Evolutionary conservation across 30 jellyfish, hydroid and myxozoan genomes (phyloP), one percentile per base, ranked within the genome.

Genomic region (Morbakka virulenta): DNA sequence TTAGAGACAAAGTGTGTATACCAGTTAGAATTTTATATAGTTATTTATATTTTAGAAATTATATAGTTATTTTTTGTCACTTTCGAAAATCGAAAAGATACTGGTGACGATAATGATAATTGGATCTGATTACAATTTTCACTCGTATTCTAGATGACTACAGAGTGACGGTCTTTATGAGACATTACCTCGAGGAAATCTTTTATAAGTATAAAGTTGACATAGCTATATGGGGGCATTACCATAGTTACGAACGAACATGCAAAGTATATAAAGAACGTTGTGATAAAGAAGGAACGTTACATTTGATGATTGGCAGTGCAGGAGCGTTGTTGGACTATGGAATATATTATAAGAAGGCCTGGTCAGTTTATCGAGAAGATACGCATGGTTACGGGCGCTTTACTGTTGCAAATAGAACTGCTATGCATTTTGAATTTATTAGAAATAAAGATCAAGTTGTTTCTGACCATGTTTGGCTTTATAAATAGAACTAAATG

Each of bases 181-280:
- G 70, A 50, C 82, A 51, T 3, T 73, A 70, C 4, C 79, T 92
- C 32, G 98, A 92, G 79, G 94, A 80, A 21, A 69, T 92, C 6
- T 77, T 92, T 12, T 67, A 71, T 76, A 81, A 85, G 69, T 86
- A 92, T 80, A 87, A 76, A 35, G 98, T 92, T 14, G 95, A 92
- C 67, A 22, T 92, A 67, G 98, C 95, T 12, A 70, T 92, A 64
- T 92, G 97, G 97, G 89, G 95, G 1, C 98, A 92, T 61, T 92
- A 92, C 83, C 98, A 92, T 49, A 21, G 97, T 31, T 92, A 92
- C 67, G 98, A 92, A 41, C 84, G 98, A 65, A 92, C 97, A 6
- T 92, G 98, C 65, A 76, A 69, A 30, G 97, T 92, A 2, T 74
- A 87, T 73, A 61, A 68, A 48, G 78, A 84, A 31, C 65, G 79